Evolutionary conservation across 2,113 vertebrate species (phyloP), one percentile per base, ranked within the genome.

Genomic region (Malurus melanocephalus): DNA sequence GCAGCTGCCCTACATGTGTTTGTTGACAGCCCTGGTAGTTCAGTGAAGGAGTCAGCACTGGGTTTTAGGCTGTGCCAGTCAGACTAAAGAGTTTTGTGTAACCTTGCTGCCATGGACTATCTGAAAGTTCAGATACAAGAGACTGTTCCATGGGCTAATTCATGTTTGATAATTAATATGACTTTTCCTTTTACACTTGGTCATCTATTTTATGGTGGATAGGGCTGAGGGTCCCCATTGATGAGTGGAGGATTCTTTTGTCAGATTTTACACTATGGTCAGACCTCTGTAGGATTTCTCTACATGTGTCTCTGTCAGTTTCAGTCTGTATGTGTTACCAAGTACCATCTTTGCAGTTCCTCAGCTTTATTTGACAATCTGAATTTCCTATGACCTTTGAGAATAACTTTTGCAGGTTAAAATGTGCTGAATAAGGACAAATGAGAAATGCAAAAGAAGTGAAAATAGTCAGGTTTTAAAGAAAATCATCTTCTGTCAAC

Each of bases 371-470:
- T 78, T 79, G 59, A 59, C 53, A 87, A 14, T 69, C 28, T 87
- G 52, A 59, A 51, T 90, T 91, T 93, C 55, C 77, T 88, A 6
- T 79, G 69, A 75, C 78, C 77, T 88, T 84, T 69, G 59, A 90
- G 67, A 66, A 68, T 75, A 88, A 78, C 1, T 10, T 61, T 84
- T 91, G 23, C 61, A 62, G 38, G 40, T 68, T 81, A 73, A 87
- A 88, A 94, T 82, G 13, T 80, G 91, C 77, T 93, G 92, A 90
- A 68, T 81, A 88, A 84, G 77, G 74, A 57, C 30, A 88, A 88
- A 51, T 45, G 52, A 93, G 74, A 76, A 88, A 88, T 82, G n/a
- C 52, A 64, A 82, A 94, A 84, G 42, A 84, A 73, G 24, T 88
- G 59, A 88, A 84, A 93, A 88, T 32, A 80, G 45, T 46, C 84